Base-by-base conservation (phyloP, 1,140 invertebrate species). In the Drosophila setifemur region DNA sequence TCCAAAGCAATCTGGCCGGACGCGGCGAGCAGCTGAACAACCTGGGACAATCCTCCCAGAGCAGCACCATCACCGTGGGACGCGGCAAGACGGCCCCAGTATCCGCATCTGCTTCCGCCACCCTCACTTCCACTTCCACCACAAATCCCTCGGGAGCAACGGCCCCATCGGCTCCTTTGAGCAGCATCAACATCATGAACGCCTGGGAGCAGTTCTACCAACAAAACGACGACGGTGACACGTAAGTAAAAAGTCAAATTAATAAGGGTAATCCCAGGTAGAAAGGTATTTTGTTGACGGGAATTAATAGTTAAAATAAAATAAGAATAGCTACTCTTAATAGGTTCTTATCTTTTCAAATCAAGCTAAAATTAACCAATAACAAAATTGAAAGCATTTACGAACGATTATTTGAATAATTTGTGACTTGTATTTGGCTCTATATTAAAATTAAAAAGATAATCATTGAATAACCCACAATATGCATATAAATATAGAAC, bases 151-250 rank as follows among this genome's bases (percentile, higher is more conserved):
- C 45, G 2, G 49, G 48, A 71, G 61, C 57, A 48, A 70, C 40
- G 53, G 31, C 66, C 25, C 8, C 45, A 31, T 29, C 58, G 29
- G 70, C 55, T 25, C 37, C 47, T 1, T 33, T 12, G 25, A 52
- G 48, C 43, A 82, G 71, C 53, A 83, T 85, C 23, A 81, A 66
- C 31, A 73, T 73, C 12, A 72, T 79, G 40, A 90, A 73, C 21
- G 79, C 91, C 25, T 93, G 93, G 92, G 90, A 93, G 89, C 86
- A 92, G 64, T 93, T 93, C 54, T 94, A 93, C 77, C 89, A 92
- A 55, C 93, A 93, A 70, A 93, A 95, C 77, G 93, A 94, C 52
- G 94, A 95, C 68, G 94, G 94, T 35, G 94, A 95, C 83, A 95
- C 94, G 94, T 95, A 92, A 94, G 94, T 94, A 11, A 54, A 54